These are phyloP conservation scores for Lynx canadensis DNA, from an alignment of 2,113 vertebrate species.

Conservation along the genomic window DNA sequence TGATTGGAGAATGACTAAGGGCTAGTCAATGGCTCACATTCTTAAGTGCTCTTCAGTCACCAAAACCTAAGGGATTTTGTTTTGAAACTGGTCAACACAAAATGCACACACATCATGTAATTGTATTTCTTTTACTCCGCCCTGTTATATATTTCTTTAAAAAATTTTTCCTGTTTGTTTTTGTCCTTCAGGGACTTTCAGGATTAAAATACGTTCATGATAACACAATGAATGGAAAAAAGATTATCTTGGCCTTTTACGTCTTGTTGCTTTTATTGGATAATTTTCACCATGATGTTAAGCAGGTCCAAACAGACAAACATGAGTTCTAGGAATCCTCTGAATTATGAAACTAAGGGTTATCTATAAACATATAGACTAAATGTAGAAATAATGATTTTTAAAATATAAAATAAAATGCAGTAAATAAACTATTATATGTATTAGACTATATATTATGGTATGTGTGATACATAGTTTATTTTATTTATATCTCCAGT, in stretches of 20 bases:
- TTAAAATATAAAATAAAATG: not conserved
- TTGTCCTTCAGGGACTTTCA: slow-evolving; percentile 32
- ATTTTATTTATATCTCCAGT: slow-evolving; percentile 10
- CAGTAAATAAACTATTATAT: not conserved
- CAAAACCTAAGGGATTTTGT: not conserved
- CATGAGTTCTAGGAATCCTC: not conserved
- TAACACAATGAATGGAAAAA: not conserved
- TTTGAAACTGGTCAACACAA: not conserved
- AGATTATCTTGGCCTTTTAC: not conserved
- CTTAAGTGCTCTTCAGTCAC: not conserved
- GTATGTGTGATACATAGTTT: not conserved
- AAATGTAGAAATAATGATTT: not conserved
- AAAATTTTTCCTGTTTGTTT: not conserved
- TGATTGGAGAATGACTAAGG: not conserved
- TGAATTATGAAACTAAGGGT: slow-evolving; percentile 32
- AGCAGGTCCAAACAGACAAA: not conserved
- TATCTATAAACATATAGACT: not conserved
- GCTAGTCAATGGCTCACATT: not conserved
- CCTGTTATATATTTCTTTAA: not conserved
- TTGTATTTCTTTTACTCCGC: not conserved
- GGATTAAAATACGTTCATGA: not conserved
- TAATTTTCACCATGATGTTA: slow-evolving; percentile 28
- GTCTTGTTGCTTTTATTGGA: slow-evolving; percentile 8
- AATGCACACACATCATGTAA: not conserved
- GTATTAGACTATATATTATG: not conserved